Evolutionary conservation across 2,888 invertebrate species (phyloP).

Genomic region (Elmis aenea): DNA sequence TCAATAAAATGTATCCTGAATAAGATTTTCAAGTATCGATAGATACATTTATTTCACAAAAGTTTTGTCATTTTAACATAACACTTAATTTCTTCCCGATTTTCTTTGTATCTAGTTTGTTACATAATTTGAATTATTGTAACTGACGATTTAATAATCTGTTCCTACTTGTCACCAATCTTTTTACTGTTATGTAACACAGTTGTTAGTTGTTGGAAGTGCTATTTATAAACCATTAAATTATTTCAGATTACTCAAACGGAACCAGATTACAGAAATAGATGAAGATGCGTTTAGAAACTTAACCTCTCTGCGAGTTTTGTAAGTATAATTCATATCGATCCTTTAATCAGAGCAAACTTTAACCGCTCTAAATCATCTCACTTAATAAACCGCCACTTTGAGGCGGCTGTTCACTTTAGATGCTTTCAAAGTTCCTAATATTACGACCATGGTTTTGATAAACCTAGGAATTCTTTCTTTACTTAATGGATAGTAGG

Average conservation of each 20-base stretch:
- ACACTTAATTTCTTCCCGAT: too few species aligned
- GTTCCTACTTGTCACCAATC: too few species aligned
- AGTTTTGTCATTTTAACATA: too few species aligned
- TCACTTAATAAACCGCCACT: conserved; percentile 5
- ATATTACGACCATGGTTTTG: conserved; percentile 10
- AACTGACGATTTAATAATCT: too few species aligned
- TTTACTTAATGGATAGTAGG: conserved; percentile 13
- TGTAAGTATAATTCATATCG: conserved; percentile 64
- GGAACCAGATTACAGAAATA: conserved; percentile 78
- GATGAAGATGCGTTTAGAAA: conserved; percentile 73
- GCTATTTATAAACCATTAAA: too few species aligned
- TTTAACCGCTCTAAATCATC: conserved; percentile 8
- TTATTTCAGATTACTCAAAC: conserved; percentile 71
- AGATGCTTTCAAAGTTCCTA: conserved; percentile 7
- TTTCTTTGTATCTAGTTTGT: too few species aligned
- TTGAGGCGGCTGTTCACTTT: conserved; percentile 2
- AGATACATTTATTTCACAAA: too few species aligned
- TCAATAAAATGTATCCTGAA: too few species aligned
- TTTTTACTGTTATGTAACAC: too few species aligned
- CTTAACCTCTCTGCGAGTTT: conserved; percentile 70
- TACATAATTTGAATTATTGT: too few species aligned
- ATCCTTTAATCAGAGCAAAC: conserved; percentile 4
- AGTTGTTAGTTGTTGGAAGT: too few species aligned
- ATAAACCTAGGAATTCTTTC: conserved; percentile 11
- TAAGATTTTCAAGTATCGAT: too few species aligned